Percentiles rank a stretch among this genome's conserved stretches.
phyloP scores from a whole-genome alignment of 2,113 vertebrate species.

The Melospiza georgiana region DNA sequence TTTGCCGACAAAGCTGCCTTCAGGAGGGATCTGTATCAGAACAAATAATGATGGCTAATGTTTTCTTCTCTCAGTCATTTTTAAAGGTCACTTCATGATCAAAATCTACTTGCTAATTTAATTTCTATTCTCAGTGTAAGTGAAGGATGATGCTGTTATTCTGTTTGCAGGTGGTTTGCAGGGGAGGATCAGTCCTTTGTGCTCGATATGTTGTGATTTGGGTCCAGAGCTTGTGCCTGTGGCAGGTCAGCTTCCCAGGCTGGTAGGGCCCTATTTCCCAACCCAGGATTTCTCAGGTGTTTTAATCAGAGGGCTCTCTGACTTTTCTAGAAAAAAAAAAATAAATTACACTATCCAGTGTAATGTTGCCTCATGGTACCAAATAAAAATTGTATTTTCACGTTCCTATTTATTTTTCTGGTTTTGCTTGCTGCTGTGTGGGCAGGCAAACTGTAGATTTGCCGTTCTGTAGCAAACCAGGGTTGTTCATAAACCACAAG shows the following conservation, averaged over 20 bases:
- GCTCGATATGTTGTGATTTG: background rate
- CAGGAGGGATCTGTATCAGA: conserved; percentile 18
- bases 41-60: background rate
- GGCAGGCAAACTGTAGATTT: background rate
- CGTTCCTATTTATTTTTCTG: background rate
- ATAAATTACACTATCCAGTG: background rate
- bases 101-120: conserved; percentile 58
- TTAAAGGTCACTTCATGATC: conserved; percentile 64
- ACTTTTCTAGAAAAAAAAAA: background rate
- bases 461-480: background rate
- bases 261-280: background rate
- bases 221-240: background rate
- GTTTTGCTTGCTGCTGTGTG: background rate
- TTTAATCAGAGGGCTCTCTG: background rate
- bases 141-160: background rate
- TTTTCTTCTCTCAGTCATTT: conserved; percentile 49
- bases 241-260: background rate
- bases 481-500: background rate
- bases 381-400: background rate
- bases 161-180: background rate
- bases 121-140: conserved; percentile 42
- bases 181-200: background rate
- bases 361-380: background rate
- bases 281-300: background rate
- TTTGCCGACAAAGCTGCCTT: conserved; percentile 31